phyloP scores from a whole-genome alignment of 2,888 invertebrate species.

The Seira musarum region DNA sequence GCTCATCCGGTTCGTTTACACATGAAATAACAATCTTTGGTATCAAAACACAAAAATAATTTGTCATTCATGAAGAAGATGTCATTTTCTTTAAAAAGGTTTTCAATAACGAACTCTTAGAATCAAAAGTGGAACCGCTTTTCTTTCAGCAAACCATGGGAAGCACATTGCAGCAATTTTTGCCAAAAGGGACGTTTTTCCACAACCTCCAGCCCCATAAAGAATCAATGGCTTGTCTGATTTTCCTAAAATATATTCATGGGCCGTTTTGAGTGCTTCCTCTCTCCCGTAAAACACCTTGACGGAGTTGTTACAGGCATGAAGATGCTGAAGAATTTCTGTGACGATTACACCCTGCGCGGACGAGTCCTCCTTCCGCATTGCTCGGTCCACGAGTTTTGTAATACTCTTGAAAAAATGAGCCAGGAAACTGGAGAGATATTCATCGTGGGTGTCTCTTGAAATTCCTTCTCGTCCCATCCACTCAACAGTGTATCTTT shows the following conservation, averaged over 20 bases:
- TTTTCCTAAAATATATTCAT: slow-evolving; percentile 85
- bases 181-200: slow-evolving; percentile 95
- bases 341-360: slow-evolving; percentile 95
- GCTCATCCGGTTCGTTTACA: slow-evolving; percentile 89
- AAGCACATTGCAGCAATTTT: slow-evolving; percentile 87
- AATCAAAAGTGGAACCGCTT: slow-evolving; percentile 85
- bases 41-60: slow-evolving; percentile 79
- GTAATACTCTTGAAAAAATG: slow-evolving; percentile 95
- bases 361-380: slow-evolving; percentile 95
- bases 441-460: slow-evolving; percentile 91
- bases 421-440: slow-evolving; percentile 92
- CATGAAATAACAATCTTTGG: slow-evolving; percentile 87
- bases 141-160: slow-evolving; percentile 78
- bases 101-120: slow-evolving; percentile 81
- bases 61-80: slow-evolving; percentile 85
- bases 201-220: slow-evolving; percentile 97
- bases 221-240: slow-evolving; percentile 92
- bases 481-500: slow-evolving; percentile 96
- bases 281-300: slow-evolving; percentile 94
- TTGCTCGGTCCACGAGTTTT: slow-evolving; percentile 93
- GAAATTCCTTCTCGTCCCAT: slow-evolving; percentile 95
- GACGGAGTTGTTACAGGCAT: slow-evolving; percentile 95
- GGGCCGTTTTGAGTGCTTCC: slow-evolving; percentile 85
- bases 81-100: no score
- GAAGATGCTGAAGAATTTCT: slow-evolving; percentile 94